Percentiles rank a stretch among this genome's conserved stretches.
Evolutionary conservation across 2,113 vertebrate species (phyloP).

Genomic region (Taurulus bubalis): DNA sequence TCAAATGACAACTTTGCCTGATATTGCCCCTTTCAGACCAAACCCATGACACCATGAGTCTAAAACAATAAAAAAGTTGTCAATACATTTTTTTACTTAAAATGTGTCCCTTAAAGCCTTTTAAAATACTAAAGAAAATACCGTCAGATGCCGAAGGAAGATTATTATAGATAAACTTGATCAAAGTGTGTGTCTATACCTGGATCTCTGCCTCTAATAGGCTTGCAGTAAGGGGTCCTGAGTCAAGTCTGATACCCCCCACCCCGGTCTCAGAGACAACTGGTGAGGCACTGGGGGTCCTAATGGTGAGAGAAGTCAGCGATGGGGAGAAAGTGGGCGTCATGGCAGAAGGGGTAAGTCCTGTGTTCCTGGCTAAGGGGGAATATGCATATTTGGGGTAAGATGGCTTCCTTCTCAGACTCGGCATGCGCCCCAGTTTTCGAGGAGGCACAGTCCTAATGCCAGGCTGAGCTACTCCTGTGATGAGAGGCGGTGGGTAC

Average conservation of each 20-base stretch:
- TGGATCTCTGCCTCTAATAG: slow-evolving; percentile 85
- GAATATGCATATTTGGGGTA: slow-evolving; percentile 81
- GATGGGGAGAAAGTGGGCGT: slow-evolving; percentile 89
- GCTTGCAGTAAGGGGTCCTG: slow-evolving; percentile 74
- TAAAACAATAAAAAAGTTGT: slow-evolving; percentile 1
- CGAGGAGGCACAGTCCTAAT: slow-evolving; percentile 88
- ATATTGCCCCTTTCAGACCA: slow-evolving; percentile 10
- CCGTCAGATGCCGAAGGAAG: slow-evolving; percentile 3
- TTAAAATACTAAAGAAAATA: slow-evolving; percentile 1
- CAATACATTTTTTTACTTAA: slow-evolving; percentile 1
- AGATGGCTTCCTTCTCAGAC: slow-evolving; percentile 67
- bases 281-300: slow-evolving; percentile 85
- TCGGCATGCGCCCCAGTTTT: slow-evolving; percentile 73
- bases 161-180: slow-evolving; percentile 3
- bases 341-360: slow-evolving; percentile 83
- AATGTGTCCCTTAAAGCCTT: slow-evolving; percentile 2
- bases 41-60: not conserved
- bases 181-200: slow-evolving; percentile 67
- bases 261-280: slow-evolving; percentile 80
- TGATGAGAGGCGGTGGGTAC: slow-evolving; percentile 91
- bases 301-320: slow-evolving; percentile 86
- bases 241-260: slow-evolving; percentile 70
- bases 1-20: slow-evolving; percentile 20
- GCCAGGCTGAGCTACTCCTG: slow-evolving; percentile 89
- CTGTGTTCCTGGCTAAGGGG: slow-evolving; percentile 78